Conservation (phyloP, 2,113 vertebrate species). For the Bagarius yarrelli region DNA sequence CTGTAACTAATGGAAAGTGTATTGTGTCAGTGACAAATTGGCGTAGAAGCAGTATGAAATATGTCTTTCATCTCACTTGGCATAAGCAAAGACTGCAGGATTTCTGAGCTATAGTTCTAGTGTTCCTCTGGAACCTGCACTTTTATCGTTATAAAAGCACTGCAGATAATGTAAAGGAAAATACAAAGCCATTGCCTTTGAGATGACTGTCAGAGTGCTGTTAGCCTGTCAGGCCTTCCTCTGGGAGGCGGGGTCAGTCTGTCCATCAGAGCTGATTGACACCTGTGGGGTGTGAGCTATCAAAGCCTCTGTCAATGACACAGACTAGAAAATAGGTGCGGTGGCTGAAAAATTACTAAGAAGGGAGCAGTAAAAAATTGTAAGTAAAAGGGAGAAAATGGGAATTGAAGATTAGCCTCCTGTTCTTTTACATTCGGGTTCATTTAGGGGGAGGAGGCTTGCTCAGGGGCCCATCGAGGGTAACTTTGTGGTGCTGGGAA, state of each 20-base stretch:
- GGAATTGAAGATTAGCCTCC: conserved; percentile 37
- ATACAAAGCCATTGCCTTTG: conserved; percentile 52
- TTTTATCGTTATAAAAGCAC: conserved; percentile 49
- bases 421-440: no score
- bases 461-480: no score
- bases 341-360: conserved; percentile 49
- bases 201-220: conserved; percentile 56
- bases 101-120: conserved; percentile 56
- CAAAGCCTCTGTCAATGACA: conserved; percentile 53
- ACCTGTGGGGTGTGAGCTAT: conserved; percentile 54
- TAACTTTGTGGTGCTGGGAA: no score
- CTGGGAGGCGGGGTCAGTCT: conserved; percentile 52
- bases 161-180: conserved; percentile 56
- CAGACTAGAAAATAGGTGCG: conserved; percentile 54
- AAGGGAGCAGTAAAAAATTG: conserved; percentile 26
- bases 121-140: conserved; percentile 47
- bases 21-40: conserved; percentile 72
- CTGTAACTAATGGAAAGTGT: conserved; percentile 73
- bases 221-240: conserved; percentile 54
- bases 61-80: conserved; percentile 69
- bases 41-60: conserved; percentile 67
- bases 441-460: no score
- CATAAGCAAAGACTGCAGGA: conserved; percentile 68
- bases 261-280: conserved; percentile 57
- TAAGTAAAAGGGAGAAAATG: conserved; percentile 33